Evolutionary conservation across 2,113 vertebrate species (phyloP), one percentile per base, ranked within the genome.

Genomic region (Pipa parva): DNA sequence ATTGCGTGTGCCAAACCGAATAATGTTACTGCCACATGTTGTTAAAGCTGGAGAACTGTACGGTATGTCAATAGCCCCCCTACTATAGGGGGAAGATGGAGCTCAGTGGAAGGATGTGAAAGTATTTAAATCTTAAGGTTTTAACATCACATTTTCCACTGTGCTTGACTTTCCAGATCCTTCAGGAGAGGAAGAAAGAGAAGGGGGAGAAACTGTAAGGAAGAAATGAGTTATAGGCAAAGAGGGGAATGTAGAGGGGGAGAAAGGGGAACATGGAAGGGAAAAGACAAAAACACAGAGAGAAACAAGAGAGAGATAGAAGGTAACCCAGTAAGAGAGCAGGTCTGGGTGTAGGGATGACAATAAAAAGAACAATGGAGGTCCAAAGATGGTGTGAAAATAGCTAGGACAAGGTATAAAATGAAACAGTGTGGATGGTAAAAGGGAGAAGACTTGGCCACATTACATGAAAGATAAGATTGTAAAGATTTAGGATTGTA

Each of bases 141-240:
- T 22, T 68, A 49, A 25, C 65, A 68, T 68, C 65, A 68, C 45
- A 59, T 68, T 68, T 68, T 68, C 65, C 65, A 68, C 65, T 68
- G 65, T 67, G 64, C 52, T 56, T 68, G 46, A 36, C 29, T 68
- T 68, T 59, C 56, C 65, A 68, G 65, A 68, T 59, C 33, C 29
- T 68, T 36, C 46, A 59, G 56, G 31, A 59, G 42, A 67, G 31
- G 17, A 18, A 27, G 33, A 54, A 31, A 36, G 39, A 29, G n/a
- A 49, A 42, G 45, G 31, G 22, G 56, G 46, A 25, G 45, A 59
- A 24, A 28, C 31, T 57, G 45, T 57, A 21, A 57, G 51, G 22
- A 11, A 49, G 15, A 59, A 60, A 68, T 59, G 56, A 68, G 31
- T 67, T 67, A 59, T 67, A 37, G 56, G 17, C 56, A n/a, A n/a